Conservation (phyloP, 2,888 invertebrate species). For the Carabus problematicus region DNA sequence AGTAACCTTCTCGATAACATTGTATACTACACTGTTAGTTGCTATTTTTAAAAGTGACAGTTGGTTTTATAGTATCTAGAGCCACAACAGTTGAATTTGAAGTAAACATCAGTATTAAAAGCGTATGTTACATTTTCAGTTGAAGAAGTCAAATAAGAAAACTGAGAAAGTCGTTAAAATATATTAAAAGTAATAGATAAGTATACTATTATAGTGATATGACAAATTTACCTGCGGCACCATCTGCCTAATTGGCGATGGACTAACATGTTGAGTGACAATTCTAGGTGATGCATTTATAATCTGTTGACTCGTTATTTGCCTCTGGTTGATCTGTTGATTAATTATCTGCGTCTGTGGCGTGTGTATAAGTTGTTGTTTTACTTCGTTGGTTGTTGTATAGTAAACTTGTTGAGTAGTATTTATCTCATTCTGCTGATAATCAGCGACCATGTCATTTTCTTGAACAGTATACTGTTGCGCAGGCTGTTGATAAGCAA, state of each 20-base stretch:
- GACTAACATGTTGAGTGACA: slow-evolving; percentile 18
- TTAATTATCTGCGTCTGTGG: slow-evolving; percentile 26
- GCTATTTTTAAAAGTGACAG: no score
- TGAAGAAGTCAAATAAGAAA: no score
- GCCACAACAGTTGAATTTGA: slow-evolving; percentile 1
- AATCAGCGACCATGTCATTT: slow-evolving; percentile 45
- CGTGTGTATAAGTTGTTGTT: slow-evolving; percentile 29
- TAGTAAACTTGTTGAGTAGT: slow-evolving; percentile 50
- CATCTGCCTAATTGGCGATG: slow-evolving; percentile 38
- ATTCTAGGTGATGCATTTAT: slow-evolving; percentile 20
- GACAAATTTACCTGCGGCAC: slow-evolving; percentile 37
- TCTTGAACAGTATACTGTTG: slow-evolving; percentile 49
- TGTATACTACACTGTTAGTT: no score
- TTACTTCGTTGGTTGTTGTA: slow-evolving; percentile 44
- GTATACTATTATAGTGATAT: background rate
- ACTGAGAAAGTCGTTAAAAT: no score
- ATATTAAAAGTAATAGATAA: no score
- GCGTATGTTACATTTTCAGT: no score
- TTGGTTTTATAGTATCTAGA: slow-evolving; percentile 1
- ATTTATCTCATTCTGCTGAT: slow-evolving; percentile 38
- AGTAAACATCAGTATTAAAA: background rate
- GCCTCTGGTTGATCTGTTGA: slow-evolving; percentile 41
- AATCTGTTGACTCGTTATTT: slow-evolving; percentile 30
- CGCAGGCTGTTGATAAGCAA: slow-evolving; percentile 50
- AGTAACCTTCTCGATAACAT: no score